phyloP scores from a whole-genome alignment of 2,797 vertebrate species.

The Rousettus madagascariensis region DNA sequence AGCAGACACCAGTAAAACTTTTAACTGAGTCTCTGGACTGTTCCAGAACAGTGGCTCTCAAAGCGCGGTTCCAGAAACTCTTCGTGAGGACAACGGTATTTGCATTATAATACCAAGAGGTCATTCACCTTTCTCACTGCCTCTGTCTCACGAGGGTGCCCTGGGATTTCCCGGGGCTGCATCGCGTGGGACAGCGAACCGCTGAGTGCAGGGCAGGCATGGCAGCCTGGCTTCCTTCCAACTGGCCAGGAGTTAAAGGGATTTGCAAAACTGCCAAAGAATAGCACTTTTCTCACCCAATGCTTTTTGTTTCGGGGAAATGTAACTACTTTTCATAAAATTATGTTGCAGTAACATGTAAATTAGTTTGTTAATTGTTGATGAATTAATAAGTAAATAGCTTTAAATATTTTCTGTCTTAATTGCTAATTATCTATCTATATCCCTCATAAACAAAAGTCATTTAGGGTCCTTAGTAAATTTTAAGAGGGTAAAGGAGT shows the following conservation, averaged over 20 bases:
- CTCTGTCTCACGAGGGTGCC: not conserved
- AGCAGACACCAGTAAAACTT: not conserved
- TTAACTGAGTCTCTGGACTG: not conserved
- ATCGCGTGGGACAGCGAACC: accelerated
- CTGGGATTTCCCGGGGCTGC: not conserved
- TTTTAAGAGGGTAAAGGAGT: not conserved
- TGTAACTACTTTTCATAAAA: not conserved
- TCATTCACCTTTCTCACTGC: not conserved
- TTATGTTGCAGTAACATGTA: not conserved
- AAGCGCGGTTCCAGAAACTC: not conserved
- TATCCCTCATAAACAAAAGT: not conserved
- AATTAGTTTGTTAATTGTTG: not conserved
- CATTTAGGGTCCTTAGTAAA: not conserved
- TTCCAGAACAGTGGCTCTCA: not conserved
- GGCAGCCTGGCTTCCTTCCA: not conserved
- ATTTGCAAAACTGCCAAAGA: not conserved
- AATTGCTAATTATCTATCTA: not conserved
- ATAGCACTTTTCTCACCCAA: not conserved
- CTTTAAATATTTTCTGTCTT: not conserved
- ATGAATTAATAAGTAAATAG: not conserved
- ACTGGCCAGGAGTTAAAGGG: not conserved
- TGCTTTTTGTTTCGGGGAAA: not conserved
- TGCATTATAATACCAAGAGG: not conserved
- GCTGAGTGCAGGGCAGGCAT: not conserved
- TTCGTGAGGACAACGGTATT: not conserved